Evolutionary conservation across 2,888 invertebrate genomes (phyloP).

Genomic region (Eilema griseolum): DNA sequence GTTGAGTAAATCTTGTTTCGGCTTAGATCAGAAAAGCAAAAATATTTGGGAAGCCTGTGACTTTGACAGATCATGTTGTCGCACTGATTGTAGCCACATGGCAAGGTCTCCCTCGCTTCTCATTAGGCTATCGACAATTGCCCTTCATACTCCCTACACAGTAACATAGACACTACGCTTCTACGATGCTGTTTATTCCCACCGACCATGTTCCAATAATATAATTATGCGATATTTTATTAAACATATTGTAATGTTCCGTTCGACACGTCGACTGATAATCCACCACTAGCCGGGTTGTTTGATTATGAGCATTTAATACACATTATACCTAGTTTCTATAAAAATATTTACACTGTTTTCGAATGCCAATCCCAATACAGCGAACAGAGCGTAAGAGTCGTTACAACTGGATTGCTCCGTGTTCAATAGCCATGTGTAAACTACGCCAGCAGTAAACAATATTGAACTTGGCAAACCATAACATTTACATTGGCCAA

Average conservation of each 20-base stretch:
- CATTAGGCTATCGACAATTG: constrained; percentile 13
- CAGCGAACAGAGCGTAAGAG: constrained; percentile 38
- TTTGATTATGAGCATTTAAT: constrained; percentile 56
- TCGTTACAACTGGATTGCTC: constrained; percentile 36
- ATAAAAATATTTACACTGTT: constrained; percentile 61
- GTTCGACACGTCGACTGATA: constrained; percentile 38
- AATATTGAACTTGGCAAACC: constrained; percentile 65
- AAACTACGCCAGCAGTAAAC: constrained; percentile 36
- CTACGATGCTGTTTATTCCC: constrained; percentile 36
- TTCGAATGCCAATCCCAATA: constrained; percentile 50
- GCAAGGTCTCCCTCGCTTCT: neutral
- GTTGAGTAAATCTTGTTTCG: constrained; percentile 22
- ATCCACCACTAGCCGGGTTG: constrained; percentile 46
- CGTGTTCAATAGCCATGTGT: constrained; percentile 65
- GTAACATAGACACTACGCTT: constrained; percentile 39
- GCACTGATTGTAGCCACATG: constrained; percentile 8
- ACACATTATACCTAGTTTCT: constrained; percentile 61
- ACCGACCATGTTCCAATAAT: constrained; percentile 31
- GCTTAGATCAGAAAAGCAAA: constrained; percentile 1
- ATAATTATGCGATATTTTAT: constrained; percentile 33
- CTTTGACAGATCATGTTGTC: neutral
- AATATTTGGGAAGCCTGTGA: constrained; percentile 10
- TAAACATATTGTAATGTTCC: constrained; percentile 27
- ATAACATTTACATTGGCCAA: constrained; percentile 47
- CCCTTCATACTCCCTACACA: constrained; percentile 38